Evolutionary conservation across 2,113 vertebrate species (phyloP).

Genomic region (Mionectes macconnelli): DNA sequence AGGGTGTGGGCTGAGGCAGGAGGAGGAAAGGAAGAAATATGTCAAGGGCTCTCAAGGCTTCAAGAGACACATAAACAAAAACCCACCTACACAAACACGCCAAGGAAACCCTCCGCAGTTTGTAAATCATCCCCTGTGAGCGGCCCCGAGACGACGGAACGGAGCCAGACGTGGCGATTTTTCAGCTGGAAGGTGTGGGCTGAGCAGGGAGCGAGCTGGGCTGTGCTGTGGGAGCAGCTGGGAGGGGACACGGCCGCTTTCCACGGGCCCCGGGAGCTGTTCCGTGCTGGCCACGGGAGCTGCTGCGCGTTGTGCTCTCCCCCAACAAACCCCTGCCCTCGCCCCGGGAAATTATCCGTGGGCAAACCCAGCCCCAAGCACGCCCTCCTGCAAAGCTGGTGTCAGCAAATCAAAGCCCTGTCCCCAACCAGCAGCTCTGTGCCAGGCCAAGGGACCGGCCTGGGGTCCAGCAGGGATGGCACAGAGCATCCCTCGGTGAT

Average conservation of each 20-base stretch:
- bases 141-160: accelerated
- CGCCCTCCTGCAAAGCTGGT: background rate
- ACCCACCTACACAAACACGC: background rate
- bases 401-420: background rate
- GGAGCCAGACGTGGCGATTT: accelerated
- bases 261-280: accelerated
- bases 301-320: background rate
- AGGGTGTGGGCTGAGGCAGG: background rate
- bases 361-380: background rate
- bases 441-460: background rate
- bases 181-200: accelerated
- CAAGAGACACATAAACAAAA: background rate
- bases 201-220: accelerated
- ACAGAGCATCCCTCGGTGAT: background rate
- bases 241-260: accelerated
- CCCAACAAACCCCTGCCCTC: background rate
- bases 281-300: accelerated
- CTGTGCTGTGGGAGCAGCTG: background rate
- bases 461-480: background rate
- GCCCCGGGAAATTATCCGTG: accelerated
- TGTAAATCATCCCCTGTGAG: background rate
- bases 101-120: background rate
- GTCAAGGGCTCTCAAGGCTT: background rate
- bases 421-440: background rate
- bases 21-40: background rate